These are phyloP conservation scores for Pogona vitticeps DNA, from an alignment of 2,113 vertebrate genomes.

Conservation along the genomic window DNA sequence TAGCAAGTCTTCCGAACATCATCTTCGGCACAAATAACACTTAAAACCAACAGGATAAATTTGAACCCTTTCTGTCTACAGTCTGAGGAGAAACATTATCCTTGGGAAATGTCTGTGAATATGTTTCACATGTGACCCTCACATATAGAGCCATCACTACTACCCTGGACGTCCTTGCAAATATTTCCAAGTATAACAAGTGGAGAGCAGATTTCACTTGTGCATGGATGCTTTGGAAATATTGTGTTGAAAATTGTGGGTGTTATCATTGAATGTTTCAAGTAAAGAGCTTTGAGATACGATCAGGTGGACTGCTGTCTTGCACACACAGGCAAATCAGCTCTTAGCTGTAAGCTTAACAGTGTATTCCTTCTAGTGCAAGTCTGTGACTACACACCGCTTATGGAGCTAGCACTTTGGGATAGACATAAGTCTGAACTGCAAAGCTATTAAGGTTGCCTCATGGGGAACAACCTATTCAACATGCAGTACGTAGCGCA, in stretches of 20 bases:
- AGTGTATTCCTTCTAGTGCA: not conserved
- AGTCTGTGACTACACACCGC: not conserved
- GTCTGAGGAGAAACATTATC: slow-evolving; percentile 23
- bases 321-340: not conserved
- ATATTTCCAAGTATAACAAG: slow-evolving; percentile 2
- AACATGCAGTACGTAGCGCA: not conserved
- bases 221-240: not conserved
- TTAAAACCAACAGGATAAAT: not conserved
- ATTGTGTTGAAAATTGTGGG: not conserved
- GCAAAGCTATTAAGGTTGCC: not conserved
- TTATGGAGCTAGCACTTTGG: not conserved
- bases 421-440: not conserved
- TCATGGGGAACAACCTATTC: slow-evolving; percentile 5
- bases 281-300: not conserved
- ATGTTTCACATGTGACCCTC: slow-evolving; percentile 13
- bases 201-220: slow-evolving; percentile 22
- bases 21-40: not conserved
- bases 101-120: not conserved
- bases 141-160: not conserved
- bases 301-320: not conserved
- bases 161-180: slow-evolving; percentile 23
- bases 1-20: slow-evolving; percentile 12
- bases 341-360: not conserved
- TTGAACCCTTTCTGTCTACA: not conserved
- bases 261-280: not conserved